phyloP scores from a whole-genome alignment of 1,140 invertebrate species.

The Hestina assimilis region DNA sequence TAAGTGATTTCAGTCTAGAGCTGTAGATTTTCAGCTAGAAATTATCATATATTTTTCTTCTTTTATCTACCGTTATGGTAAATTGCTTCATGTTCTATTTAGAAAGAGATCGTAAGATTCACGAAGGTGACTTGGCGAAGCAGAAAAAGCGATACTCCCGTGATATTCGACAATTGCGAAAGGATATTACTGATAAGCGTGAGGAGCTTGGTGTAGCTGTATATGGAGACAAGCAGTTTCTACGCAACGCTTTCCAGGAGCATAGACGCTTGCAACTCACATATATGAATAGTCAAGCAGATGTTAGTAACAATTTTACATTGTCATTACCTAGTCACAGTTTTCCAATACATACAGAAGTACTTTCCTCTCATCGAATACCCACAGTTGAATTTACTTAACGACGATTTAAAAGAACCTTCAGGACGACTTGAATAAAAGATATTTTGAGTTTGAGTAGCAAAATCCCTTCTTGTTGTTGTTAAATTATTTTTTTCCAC shows the following conservation, averaged over 20 bases:
- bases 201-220: slow-evolving; percentile 78
- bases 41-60: too few species aligned
- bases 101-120: slow-evolving; percentile 80
- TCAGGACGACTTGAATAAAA: too few species aligned
- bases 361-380: too few species aligned
- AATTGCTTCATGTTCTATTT: neutral
- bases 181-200: slow-evolving; percentile 78
- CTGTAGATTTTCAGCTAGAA: too few species aligned
- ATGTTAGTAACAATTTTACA: slow-evolving; percentile 49
- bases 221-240: slow-evolving; percentile 78
- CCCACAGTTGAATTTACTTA: too few species aligned
- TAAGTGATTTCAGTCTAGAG: too few species aligned
- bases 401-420: too few species aligned
- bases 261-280: slow-evolving; percentile 79
- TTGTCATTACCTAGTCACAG: neutral
- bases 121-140: slow-evolving; percentile 74
- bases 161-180: slow-evolving; percentile 76
- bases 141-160: slow-evolving; percentile 78
- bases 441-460: too few species aligned
- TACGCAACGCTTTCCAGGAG: slow-evolving; percentile 76
- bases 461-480: too few species aligned
- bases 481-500: too few species aligned
- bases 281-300: slow-evolving; percentile 78
- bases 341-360: too few species aligned
- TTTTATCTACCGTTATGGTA: too few species aligned